Evolutionary conservation across 1,140 invertebrate species (phyloP).

Genomic region (Lordiphosa collinella): DNA sequence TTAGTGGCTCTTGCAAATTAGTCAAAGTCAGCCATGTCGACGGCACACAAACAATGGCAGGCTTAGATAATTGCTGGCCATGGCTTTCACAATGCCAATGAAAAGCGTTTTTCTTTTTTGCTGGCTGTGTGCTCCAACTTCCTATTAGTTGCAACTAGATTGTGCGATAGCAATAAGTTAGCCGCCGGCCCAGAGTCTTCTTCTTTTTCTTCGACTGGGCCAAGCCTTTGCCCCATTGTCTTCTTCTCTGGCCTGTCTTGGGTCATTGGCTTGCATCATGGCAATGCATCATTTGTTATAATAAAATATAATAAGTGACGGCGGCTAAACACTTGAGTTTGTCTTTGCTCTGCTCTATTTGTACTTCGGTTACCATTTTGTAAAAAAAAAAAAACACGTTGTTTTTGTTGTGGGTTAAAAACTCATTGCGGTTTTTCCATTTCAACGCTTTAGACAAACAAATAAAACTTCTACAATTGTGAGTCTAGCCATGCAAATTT

Average conservation of each 20-base stretch:
- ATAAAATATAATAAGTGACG: conserved; percentile 55
- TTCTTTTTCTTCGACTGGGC: conserved; percentile 10
- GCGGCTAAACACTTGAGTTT: conserved; percentile 18
- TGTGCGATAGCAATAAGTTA: conserved; percentile 76
- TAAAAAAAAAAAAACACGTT: conserved; percentile 23
- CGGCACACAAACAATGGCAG: conserved; percentile 61
- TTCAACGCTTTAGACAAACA: conserved; percentile 42
- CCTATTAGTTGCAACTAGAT: conserved; percentile 72
- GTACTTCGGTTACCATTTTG: conserved; percentile 25
- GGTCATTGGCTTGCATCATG: conserved; percentile 37
- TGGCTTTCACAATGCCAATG: conserved; percentile 69
- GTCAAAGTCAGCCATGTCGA: conserved; percentile 65
- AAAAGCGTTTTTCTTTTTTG: conserved; percentile 29
- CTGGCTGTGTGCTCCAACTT: conserved; percentile 47
- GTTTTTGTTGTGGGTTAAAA: conserved; percentile 21
- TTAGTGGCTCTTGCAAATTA: conserved; percentile 67
- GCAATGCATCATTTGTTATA: conserved; percentile 62
- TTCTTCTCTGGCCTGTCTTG: conserved; percentile 13
- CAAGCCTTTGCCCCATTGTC: conserved; percentile 43
- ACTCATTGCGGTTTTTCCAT: conserved; percentile 52
- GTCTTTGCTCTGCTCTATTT: conserved; percentile 3
- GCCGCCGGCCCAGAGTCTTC: conserved; percentile 27
- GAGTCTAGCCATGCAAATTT: conserved; percentile 10
- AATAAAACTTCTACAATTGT: conserved; percentile 45
- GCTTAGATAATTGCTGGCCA: conserved; percentile 74